These are phyloP conservation scores for Gobiocypris rarus DNA, from an alignment of 2,113 vertebrate species.

Conservation along the genomic window DNA sequence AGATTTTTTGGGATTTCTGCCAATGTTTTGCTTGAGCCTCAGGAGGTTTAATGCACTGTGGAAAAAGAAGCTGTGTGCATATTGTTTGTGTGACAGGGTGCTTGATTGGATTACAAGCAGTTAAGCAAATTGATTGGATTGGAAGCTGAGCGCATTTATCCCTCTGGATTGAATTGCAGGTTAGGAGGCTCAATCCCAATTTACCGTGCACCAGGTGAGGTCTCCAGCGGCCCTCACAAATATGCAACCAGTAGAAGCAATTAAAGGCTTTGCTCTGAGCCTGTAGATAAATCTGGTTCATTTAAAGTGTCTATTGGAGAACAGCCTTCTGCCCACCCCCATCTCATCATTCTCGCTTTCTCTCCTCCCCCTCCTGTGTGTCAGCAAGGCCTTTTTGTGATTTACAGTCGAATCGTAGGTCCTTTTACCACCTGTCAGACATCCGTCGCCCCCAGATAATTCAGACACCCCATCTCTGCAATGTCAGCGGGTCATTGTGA, in stretches of 20 bases:
- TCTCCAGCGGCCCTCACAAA: conserved; percentile 52
- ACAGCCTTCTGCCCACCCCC: conserved; percentile 15
- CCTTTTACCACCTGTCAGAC: conserved; percentile 44
- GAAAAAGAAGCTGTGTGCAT: conserved; percentile 39
- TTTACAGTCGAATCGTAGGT: conserved; percentile 36
- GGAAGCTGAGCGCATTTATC: conserved; percentile 72
- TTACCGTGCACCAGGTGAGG: conserved; percentile 68
- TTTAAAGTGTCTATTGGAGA: conserved; percentile 48
- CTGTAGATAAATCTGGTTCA: conserved; percentile 56
- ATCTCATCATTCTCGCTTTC: conserved; percentile 30
- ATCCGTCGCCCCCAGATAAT: conserved; percentile 37
- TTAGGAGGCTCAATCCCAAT: conserved; percentile 71
- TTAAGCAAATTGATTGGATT: conserved; percentile 76
- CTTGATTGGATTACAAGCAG: conserved; percentile 80
- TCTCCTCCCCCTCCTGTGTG: background rate
- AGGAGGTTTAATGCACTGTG: conserved; percentile 49
- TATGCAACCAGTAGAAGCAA: conserved; percentile 54
- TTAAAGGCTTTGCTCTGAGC: conserved; percentile 58
- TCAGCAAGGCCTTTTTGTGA: conserved; percentile 30
- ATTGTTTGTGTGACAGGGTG: conserved; percentile 74
- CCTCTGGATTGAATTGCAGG: conserved; percentile 70
- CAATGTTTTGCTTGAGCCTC: conserved; percentile 63
- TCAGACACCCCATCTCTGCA: conserved; percentile 35
- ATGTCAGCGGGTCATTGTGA: conserved; percentile 48
- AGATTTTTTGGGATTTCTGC: conserved; percentile 72